These are phyloP conservation scores for Pseudomyrmex cubaensis DNA, from an alignment of 1,140 invertebrate species.

Conservation along the genomic window DNA sequence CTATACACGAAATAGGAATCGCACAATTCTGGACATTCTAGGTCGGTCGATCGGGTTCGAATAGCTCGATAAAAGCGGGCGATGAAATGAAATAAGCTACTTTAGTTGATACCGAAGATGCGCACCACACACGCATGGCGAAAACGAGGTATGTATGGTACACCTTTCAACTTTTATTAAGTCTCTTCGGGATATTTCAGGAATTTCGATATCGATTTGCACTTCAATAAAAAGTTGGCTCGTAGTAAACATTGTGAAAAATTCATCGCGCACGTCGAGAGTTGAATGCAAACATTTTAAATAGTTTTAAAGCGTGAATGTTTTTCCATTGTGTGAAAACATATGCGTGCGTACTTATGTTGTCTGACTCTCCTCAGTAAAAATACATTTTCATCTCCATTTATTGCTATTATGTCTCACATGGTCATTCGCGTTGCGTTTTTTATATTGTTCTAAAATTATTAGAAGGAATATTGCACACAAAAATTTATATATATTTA, in stretches of 20 bases:
- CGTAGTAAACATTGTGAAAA: slow-evolving; percentile 17
- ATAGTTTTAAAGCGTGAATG: slow-evolving; percentile 11
- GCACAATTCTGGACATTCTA: slow-evolving; percentile 10
- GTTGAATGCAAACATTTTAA: slow-evolving; percentile 40
- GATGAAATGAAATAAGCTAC: slow-evolving; percentile 43
- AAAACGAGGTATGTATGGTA: background rate
- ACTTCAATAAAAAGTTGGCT: slow-evolving; percentile 37
- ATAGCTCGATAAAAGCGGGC: slow-evolving; percentile 31
- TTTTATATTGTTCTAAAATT: background rate
- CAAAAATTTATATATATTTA: background rate
- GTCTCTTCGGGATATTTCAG: slow-evolving; percentile 18
- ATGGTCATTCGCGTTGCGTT: background rate
- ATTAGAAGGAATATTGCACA: background rate
- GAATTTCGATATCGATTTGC: slow-evolving; percentile 31
- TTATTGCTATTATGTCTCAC: slow-evolving; percentile 1
- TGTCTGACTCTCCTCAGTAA: background rate
- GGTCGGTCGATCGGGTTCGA: slow-evolving; percentile 30
- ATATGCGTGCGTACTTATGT: background rate
- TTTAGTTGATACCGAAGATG: slow-evolving; percentile 22
- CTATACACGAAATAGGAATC: slow-evolving; percentile 1
- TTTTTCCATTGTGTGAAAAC: background rate
- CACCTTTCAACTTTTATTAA: slow-evolving; percentile 28
- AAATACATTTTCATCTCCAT: slow-evolving; percentile 12
- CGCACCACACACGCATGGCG: background rate
- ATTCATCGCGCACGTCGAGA: slow-evolving; percentile 4